Evolutionary conservation across 2,888 invertebrate species (phyloP), one percentile per base, ranked within the genome.

Genomic region (Caenorhabditis sp.): DNA sequence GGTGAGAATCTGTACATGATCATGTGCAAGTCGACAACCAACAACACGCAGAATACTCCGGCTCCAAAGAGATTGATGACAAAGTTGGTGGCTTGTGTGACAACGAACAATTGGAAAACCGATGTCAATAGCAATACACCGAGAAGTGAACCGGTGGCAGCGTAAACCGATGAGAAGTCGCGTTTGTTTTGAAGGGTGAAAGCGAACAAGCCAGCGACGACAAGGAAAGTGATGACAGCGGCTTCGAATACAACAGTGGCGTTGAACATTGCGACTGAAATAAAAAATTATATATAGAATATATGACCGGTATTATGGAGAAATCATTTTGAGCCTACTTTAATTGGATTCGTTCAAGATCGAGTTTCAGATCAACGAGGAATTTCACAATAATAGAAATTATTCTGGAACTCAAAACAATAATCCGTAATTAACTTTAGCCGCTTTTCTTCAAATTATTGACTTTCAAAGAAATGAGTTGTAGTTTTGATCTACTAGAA

Each of bases 131-230:
- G 89, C 8, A 94, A 90, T n/a, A 89, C 83, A 78, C 88, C 88
- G 27, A 89, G 81, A 25, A 88, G 84, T 20, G 89, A 87, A 83
- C 89, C 89, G 71, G 89, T 81, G 20, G 89, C 87, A 74, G 78
- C 88, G 83, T 82, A 92, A 88, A 92, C 92, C 87, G 92, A 91
- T 14, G 93, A 93, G 89, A 94, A 94, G 89, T 95, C 94, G 61
- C 91, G 91, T 87, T 93, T 94, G 17, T 93, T 92, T 90, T 94
- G 94, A 81, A 94, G 92, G 0, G 94, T 94, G 89, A 92, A 94
- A n/a, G 92, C 87, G 0, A 94, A 94, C 64, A 95, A 90, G 0
- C 92, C 92, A 77, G 91, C 90, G 20, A 78, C 81, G 43, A 81
- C 77, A 1, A 78, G 59, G 23, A 70, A 65, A 23, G 94, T 95